These are phyloP conservation scores for Unio pictorum DNA, from an alignment of 2,888 invertebrate genomes.

Conservation along the genomic window DNA sequence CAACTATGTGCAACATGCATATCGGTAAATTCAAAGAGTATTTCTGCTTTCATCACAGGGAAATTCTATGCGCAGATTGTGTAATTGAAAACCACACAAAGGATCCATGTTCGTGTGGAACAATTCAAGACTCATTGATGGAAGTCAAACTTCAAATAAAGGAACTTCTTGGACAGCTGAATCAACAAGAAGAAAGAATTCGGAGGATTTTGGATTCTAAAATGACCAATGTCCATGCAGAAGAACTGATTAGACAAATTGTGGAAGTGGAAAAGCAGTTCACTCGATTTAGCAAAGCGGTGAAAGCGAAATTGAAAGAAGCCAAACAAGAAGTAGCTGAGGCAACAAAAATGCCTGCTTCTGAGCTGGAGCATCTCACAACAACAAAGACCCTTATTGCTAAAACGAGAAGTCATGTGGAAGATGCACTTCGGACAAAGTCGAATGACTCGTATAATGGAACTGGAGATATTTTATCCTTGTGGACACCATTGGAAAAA, in stretches of 20 bases:
- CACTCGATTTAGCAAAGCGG: constrained; percentile 30
- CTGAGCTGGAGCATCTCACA: constrained; percentile 20
- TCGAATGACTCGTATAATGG: constrained; percentile 21
- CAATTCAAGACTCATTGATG: constrained; percentile 32
- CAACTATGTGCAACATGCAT: constrained; percentile 28
- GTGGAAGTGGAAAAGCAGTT: constrained; percentile 32
- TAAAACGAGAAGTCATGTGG: constrained; percentile 29
- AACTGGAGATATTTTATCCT: constrained; percentile 25
- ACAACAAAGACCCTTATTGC: constrained; percentile 26
- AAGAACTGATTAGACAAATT: constrained; percentile 27
- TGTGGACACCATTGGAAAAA: constrained; percentile 36
- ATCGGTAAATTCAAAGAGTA: constrained; percentile 37
- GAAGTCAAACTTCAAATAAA: constrained; percentile 40
- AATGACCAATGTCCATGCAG: constrained; percentile 24
- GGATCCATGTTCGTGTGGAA: constrained; percentile 35
- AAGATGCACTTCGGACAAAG: constrained; percentile 21
- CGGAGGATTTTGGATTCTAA: constrained; percentile 34
- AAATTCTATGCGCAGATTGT: constrained; percentile 34
- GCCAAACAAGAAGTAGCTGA: constrained; percentile 32
- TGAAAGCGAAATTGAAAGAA: constrained; percentile 30
- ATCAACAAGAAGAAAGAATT: constrained; percentile 30
- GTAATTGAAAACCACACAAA: constrained; percentile 31
- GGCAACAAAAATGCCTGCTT: constrained; percentile 31
- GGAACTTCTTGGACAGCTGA: constrained; percentile 28
- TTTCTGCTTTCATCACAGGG: constrained; percentile 35